Evolutionary conservation across 2,113 vertebrate species (phyloP), one percentile per base, ranked within the genome.

Genomic region (Aegotheles bennettii): DNA sequence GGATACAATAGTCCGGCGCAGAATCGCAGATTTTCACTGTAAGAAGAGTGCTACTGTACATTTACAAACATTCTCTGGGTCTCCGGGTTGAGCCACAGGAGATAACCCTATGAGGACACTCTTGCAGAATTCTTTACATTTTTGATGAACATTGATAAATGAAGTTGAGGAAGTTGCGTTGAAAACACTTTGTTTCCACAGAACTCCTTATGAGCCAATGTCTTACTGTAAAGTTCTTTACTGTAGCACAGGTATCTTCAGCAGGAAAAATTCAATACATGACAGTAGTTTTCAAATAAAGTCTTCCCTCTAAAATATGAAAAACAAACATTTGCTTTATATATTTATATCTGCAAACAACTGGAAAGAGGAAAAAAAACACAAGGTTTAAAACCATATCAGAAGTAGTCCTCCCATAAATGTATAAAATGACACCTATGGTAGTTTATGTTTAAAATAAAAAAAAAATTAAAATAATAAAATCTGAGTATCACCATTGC

Each of bases 221-320:
- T 95, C 97, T 96, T 89, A 94, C 94, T 97, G 95, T 78, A 97
- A 95, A 87, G 90, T 97, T 98, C 97, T 97, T 96, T 92, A 95
- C 77, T 10, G 77, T 89, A 95, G 83, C 95, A 96, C 95, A 91
- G 88, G 83, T 98, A 98, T 98, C 95, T 97, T 98, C 97, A 96
- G 95, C 95, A 87, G 96, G 95, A 95, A 97, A 96, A 95, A 97
- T 97, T 99, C 98, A 99, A 96, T 99, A 99, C 99, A 99, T 99
- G 98, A 99, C 99, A 94, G 99, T 98, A 97, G 99, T 99, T 98
- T 99, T 99, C 98, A 99, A 99, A 99, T 99, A 99, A 97, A 99
- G 99, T 98, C 99, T 99, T 98, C 99, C 99, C 99, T 99, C 99
- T 99, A 98, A 96, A 99, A 98, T 43, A 97, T 73, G 89, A 98